Evolutionary conservation across 2,797 vertebrate genomes (phyloP).

Genomic region (Coranthus polyacanthus): DNA sequence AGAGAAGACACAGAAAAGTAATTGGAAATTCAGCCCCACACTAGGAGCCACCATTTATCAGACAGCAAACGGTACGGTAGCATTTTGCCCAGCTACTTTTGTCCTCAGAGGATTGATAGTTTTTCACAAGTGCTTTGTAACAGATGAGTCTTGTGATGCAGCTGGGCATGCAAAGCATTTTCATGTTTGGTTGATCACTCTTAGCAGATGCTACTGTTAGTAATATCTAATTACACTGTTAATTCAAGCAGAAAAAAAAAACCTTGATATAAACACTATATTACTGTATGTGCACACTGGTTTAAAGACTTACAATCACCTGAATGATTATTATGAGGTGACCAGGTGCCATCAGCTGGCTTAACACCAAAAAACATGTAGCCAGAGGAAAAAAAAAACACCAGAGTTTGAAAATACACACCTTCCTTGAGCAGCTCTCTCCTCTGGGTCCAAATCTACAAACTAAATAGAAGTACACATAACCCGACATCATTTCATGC

Average conservation of each 20-base stretch:
- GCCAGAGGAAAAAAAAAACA: too few relatives aligned
- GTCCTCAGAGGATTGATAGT: constrained; percentile 34
- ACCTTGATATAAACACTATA: background rate
- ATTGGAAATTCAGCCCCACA: constrained; percentile 69
- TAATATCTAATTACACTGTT: constrained; percentile 2
- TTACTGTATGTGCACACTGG: background rate
- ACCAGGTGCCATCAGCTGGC: too few relatives aligned
- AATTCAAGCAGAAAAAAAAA: constrained; percentile 5
- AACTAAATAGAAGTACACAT: too few relatives aligned
- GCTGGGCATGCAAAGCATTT: background rate
- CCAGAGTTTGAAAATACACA: too few relatives aligned
- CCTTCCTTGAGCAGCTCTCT: too few relatives aligned
- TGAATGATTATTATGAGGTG: too few relatives aligned
- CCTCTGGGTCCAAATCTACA: too few relatives aligned
- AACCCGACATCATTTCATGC: too few relatives aligned
- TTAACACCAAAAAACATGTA: too few relatives aligned
- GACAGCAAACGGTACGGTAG: constrained; percentile 38
- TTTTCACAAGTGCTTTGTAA: constrained; percentile 45
- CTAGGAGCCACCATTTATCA: constrained; percentile 65
- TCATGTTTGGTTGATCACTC: constrained; percentile 22
- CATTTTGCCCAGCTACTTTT: constrained; percentile 38
- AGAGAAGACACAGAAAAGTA: constrained; percentile 58
- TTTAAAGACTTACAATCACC: too few relatives aligned
- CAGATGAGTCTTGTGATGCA: constrained; percentile 44
- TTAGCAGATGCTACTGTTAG: constrained; percentile 11